Conservation (phyloP, 2,797 vertebrate species). For the Chelon auratus region DNA sequence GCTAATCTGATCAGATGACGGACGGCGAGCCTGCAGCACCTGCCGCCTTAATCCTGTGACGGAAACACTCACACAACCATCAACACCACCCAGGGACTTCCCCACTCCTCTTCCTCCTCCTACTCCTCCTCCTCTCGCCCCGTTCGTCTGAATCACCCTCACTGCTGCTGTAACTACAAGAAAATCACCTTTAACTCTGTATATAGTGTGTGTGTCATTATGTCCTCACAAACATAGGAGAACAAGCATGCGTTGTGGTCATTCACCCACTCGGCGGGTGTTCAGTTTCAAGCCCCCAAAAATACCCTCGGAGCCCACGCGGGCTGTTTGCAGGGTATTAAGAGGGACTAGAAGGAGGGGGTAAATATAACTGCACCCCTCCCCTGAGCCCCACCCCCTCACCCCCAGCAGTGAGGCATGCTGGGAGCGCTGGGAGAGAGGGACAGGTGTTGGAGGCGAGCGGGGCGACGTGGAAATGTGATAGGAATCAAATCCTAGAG, state of each 20-base stretch:
- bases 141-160: too few species aligned
- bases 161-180: too few species aligned
- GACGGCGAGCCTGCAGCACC: conserved; percentile 51
- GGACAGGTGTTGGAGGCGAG: conserved; percentile 66
- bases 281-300: conserved; percentile 74
- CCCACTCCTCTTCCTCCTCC: conserved; percentile 26
- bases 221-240: conserved; percentile 12
- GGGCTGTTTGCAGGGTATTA: conserved; percentile 60
- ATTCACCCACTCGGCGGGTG: conserved; percentile 44
- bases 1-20: conserved; percentile 63
- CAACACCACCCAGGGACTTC: conserved; percentile 59
- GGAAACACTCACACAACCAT: conserved; percentile 50
- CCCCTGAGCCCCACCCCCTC: conserved; percentile 30
- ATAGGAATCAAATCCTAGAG: too few species aligned
- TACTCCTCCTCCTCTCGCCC: too few species aligned
- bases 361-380: conserved; percentile 77
- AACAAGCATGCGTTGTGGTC: conserved; percentile 2
- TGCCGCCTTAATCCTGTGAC: conserved; percentile 65
- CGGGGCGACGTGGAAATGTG: not conserved
- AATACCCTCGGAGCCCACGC: conserved; percentile 62
- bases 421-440: conserved; percentile 60
- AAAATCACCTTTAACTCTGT: too few species aligned
- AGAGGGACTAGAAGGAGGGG: conserved; percentile 33
- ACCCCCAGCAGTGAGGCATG: conserved; percentile 50
- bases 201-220: not conserved